Evolutionary conservation across 2,113 vertebrate genomes (phyloP), one percentile per base, ranked within the genome.

Genomic region (Neofelis nebulosa): DNA sequence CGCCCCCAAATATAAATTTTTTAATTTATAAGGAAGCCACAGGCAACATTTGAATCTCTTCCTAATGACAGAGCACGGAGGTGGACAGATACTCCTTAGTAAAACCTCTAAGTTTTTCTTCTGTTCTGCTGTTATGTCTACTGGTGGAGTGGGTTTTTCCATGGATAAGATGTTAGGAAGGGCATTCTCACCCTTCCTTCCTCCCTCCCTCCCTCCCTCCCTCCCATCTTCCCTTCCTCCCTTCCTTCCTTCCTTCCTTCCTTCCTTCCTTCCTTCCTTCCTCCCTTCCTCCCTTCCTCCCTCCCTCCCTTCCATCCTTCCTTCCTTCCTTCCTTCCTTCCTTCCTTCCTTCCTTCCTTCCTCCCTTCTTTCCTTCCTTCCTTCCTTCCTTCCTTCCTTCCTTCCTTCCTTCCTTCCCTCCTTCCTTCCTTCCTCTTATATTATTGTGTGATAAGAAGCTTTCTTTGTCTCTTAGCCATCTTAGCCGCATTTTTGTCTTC

Each of bases 211-310:
- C 9, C 3, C 29, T 19, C 18, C 57, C 19, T 2, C 21, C 57
- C 57, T 19, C 8, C 18, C 31, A 2, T 16, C 14, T 1, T 7
- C 5, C 5, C 3, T 31, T 0, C 13, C 14, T 16, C 21, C 69
- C 19, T 73, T 1, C 36, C 36, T 6, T 0, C 16, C 16, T 1
- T 0, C 4, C 0, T 45, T 1, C 45, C 45, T 45, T 0, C 7
- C 45, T 45, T 0, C 45, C 16, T 18, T 5, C 52, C 52, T 55
- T 5, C 52, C 18, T 18, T 5, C 52, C 52, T 18, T 5, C 16
- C 16, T 18, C 4, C 52, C 52, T 55, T 4, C 52, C 52, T 55
- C 0, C 52, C 16, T 55, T 4, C 52, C 52, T 16, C 15, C 16
- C 15, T 4, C 0, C 52, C 15, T 16, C 0, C 16, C 16, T 16